Evolutionary conservation across 2,888 invertebrate species (phyloP), one percentile per base, ranked within the genome.

Genomic region (Polylopha cassiicola): DNA sequence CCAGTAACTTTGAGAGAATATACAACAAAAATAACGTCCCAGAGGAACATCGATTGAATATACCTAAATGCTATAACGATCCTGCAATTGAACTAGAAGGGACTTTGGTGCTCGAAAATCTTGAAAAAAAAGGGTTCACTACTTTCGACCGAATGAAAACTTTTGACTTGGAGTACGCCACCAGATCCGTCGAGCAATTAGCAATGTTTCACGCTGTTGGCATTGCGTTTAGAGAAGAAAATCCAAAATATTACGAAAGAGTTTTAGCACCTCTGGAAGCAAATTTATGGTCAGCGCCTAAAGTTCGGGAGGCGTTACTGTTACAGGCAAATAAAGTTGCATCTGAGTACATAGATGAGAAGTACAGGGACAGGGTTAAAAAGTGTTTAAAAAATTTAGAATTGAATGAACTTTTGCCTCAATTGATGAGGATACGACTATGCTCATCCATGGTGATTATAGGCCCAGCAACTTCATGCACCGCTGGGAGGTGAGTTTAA

Each of bases 151-250:
- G 58, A 37, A 46, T 56, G 15, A 45, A 55, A 24, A 33, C 59
- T 4, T 34, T 71, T 3, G 58, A 62, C 28, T 60, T 57, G 52
- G 57, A 61, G 3, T 69, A 70, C 28, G 55, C 64, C 0, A 47
- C 54, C 0, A 43, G 54, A 9, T 46, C 62, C 2, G 38, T 66
- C 1, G 46, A 54, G 22, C 53, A 53, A 9, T 34, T 72, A 20
- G 70, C 67, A 0, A 66, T 61, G 42, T 57, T 69, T 3, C 73
- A 74, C 46, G 73, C 72, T 0, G 38, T 71, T 2, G 68, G 69
- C 0, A 58, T 73, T 4, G 71, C 65, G 0, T 53, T 62, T 29
- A 58, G 53, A 11, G 44, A 60, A 3, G 49, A 66, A 11, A 43
- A 65, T n/a, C n/a, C n/a, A n/a, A n/a, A n/a, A n/a, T 29, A 17